Evolutionary conservation across 1,140 invertebrate species (phyloP), one percentile per base, ranked within the genome.

Genomic region (Eumaeus atala): DNA sequence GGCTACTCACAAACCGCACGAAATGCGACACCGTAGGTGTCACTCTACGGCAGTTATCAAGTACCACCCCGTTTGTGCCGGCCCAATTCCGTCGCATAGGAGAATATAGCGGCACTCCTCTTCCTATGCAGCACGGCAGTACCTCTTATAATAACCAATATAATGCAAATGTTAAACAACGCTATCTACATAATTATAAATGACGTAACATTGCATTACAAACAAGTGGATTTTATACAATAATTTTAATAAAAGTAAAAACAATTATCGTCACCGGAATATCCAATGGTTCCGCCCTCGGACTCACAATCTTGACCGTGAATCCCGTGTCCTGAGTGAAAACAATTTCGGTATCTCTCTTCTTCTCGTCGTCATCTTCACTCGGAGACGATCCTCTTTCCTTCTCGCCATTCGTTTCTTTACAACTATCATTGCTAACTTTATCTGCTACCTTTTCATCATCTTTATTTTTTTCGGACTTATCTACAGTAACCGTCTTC

Each of bases 321-420:
- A 98, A 97, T 36, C 96, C 96, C 78, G 95, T 91, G 76, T 98
- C 97, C 83, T 98, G 96, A 67, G 98, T 95, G 52, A 97, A 94
- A 35, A 98, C 93, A 48, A 97, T 92, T 88, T 95, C 93, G 54
- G 93, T 92, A 56, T 92, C 92, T 44, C 88, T 87, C 72, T 92
- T 92, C 58, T 92, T 91, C 10, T 89, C 87, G 61, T 90, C 89
- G 14, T 84, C 88, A 64, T 91, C 89, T 51, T 93, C 91, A 70
- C 85, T 87, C 0, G 77, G 80, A 38, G 80, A 76, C 5, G 77
- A 83, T 48, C 87, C 87, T 56, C 84, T 79, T 16, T 84, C 77
- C 57, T 83, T 77, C 10, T 84, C 82, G 9, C 84, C 84, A 64
- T 87, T 87, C 9, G 84, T 67, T n/a, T 76, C 52, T 66, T 81